A percentile compares a stretch with the other conserved stretches of the same genome.
These are phyloP conservation scores for Ia io DNA, from an alignment of 2,113 vertebrate genomes.

Conservation along the genomic window DNA sequence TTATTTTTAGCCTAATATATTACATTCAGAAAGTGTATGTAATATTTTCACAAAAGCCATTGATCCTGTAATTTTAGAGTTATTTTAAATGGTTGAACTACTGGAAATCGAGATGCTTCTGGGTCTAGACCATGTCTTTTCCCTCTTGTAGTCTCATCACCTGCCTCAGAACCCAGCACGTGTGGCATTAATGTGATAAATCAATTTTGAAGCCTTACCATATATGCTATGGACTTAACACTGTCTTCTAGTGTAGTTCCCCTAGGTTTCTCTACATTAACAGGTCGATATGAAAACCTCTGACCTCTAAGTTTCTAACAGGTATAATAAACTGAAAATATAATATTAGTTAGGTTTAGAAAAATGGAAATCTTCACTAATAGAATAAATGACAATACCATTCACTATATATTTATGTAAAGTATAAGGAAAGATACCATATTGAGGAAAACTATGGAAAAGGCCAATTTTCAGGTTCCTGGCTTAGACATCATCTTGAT, in stretches of 20 bases:
- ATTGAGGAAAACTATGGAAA: conserved; percentile 25
- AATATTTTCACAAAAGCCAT: neutral
- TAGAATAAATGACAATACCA: neutral
- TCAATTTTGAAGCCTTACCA: neutral
- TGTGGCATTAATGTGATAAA: neutral
- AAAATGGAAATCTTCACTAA: neutral
- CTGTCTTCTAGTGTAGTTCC: neutral
- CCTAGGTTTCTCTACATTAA: neutral
- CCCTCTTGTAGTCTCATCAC: neutral
- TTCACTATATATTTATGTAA: neutral
- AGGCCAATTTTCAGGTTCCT: neutral
- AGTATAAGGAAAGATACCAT: neutral
- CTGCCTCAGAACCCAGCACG: neutral
- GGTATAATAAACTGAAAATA: neutral
- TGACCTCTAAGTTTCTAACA: neutral
- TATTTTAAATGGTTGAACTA: neutral
- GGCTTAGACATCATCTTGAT: neutral
- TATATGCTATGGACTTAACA: neutral
- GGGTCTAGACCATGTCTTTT: neutral
- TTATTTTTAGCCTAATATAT: neutral
- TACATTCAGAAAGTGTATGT: neutral
- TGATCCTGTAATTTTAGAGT: neutral
- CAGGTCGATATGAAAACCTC: neutral
- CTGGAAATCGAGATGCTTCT: neutral
- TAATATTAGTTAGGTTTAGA: neutral